These are phyloP conservation scores for Cyaniris semiargus DNA, from an alignment of 2,888 invertebrate genomes.

Conservation along the genomic window DNA sequence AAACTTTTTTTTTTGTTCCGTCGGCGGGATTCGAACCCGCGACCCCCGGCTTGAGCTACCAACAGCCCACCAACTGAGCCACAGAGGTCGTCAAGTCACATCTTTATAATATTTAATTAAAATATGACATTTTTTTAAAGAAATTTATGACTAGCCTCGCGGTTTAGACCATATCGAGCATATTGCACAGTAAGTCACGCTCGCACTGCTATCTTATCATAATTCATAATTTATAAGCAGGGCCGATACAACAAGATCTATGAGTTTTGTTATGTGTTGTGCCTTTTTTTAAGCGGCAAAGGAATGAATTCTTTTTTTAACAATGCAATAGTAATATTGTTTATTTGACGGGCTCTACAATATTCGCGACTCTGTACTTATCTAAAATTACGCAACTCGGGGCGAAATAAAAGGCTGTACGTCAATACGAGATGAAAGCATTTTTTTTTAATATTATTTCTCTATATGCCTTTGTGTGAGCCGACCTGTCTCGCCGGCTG, in stretches of 20 bases:
- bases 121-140: no score
- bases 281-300: background rate
- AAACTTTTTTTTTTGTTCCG: no score
- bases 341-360: background rate
- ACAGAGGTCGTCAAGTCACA: no score
- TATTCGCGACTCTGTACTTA: background rate
- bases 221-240: background rate
- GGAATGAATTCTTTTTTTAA: background rate
- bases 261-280: background rate
- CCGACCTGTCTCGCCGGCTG: slow-evolving; percentile 44
- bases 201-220: background rate
- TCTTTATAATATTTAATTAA: no score
- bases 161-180: background rate
- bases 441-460: slow-evolving; percentile 49
- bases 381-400: background rate
- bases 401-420: slow-evolving; percentile 47
- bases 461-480: slow-evolving; percentile 45
- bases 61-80: no score
- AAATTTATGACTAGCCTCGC: background rate
- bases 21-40: no score
- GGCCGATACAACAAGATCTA: background rate
- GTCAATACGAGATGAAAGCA: slow-evolving; percentile 55
- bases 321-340: background rate
- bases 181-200: background rate
- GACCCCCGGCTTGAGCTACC: no score